Base-by-base conservation (phyloP, 2,888 invertebrate genomes). In the Campaea margaritaria region DNA sequence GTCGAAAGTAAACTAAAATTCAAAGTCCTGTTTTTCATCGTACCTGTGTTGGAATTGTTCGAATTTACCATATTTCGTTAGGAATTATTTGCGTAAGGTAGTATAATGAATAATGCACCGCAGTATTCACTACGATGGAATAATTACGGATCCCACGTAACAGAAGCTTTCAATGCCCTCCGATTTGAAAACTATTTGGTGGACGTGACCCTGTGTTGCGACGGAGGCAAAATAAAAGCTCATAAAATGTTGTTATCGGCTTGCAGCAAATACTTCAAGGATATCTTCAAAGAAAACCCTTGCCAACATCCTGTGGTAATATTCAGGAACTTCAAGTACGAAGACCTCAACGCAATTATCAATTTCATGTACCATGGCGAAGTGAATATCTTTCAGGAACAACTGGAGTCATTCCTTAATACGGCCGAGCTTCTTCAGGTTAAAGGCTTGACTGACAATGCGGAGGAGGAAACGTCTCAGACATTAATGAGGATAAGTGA, bases 71-170 rank as follows among this genome's bases (percentile, higher is more conserved):
- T 41, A 54, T 58, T 52, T 50, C 14, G 14, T 36, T 48, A 27
- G 41, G 44, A 43, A 49, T 55, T 44, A 3, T 43, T 36, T 47
- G 16, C 9, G 21, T 13, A 21, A 46, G 13, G 12, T 57, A 57
- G 43, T 59, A 80, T 72, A 81, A 92, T 91, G 91, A 91, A 89
- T 88, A 91, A 94, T 86, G 94, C 95, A 82, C 96, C 96, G 82
- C 96, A 97, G 81, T 97, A 96, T 89, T 96, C 96, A 68, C 91
- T 97, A 72, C 95, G 96, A 69, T 97, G 97, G 97, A 97, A 96
- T 85, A 96, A 97, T 89, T 96, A 97, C 83, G 94, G 96, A 80
- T 94, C 94, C 76, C 96, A 96, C 85, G 95, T 97, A 77, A 96
- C 96, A 67, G 95, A 95, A 84, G 96, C 96, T 44, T 95, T 97